Conservation (phyloP, 2,797 vertebrate genomes). For the Oceanodroma leucorhoa region DNA sequence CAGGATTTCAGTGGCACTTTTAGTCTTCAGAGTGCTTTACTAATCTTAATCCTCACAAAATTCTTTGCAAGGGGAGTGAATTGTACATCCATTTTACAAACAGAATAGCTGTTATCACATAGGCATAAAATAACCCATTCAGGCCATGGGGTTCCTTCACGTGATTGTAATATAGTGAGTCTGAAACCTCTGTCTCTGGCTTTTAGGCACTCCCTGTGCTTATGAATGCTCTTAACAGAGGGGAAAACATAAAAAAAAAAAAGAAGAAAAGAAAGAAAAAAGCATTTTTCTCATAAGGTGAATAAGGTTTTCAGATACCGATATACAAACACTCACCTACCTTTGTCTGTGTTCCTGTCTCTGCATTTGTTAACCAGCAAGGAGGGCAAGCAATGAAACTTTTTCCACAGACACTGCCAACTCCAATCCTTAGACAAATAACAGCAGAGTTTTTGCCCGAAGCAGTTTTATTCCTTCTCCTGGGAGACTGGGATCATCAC, state of each 20-base stretch:
- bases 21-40: neutral
- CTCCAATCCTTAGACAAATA: slow-evolving; percentile 55
- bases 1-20: slow-evolving; percentile 12
- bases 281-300: neutral
- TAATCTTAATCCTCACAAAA: neutral
- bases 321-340: neutral
- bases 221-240: neutral
- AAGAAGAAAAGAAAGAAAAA: neutral
- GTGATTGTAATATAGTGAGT: neutral
- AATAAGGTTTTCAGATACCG: neutral
- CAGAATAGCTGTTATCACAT: neutral
- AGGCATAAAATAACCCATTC: neutral
- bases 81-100: neutral
- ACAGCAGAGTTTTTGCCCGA: slow-evolving; percentile 49
- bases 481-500: slow-evolving; percentile 67
- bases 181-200: neutral
- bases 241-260: too few species aligned
- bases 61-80: neutral
- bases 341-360: neutral
- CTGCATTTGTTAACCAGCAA: slow-evolving; percentile 44
- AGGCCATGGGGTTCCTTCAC: neutral
- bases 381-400: slow-evolving; percentile 33
- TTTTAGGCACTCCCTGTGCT: neutral
- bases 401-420: slow-evolving; percentile 61
- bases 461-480: slow-evolving; percentile 67